Evolutionary conservation across 1,140 invertebrate genomes (phyloP).

Genomic region (Rhizoglyphus robini): DNA sequence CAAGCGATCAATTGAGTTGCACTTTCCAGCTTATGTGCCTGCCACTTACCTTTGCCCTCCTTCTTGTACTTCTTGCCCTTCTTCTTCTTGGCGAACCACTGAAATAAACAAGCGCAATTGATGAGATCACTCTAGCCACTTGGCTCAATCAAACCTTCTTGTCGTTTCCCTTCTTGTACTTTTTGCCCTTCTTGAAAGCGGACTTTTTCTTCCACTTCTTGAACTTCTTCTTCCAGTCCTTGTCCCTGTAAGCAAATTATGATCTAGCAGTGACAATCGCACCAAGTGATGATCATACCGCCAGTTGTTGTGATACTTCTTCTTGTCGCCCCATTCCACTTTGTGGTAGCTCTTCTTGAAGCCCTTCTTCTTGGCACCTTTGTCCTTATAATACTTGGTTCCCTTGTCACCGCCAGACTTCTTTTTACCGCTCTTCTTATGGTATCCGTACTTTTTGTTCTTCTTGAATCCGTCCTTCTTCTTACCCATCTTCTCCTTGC

Average conservation of each 20-base stretch:
- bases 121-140: not conserved
- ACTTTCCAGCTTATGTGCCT: too few species aligned
- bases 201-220: slow-evolving; percentile 18
- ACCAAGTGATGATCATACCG: not conserved
- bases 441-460: slow-evolving; percentile 12
- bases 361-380: slow-evolving; percentile 19
- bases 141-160: not conserved
- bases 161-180: slow-evolving; percentile 18
- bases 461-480: slow-evolving; percentile 17
- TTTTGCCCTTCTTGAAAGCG: slow-evolving; percentile 19
- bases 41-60: not conserved
- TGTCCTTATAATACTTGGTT: slow-evolving; percentile 7
- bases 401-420: slow-evolving; percentile 17
- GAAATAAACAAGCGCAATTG: not conserved
- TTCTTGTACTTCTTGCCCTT: slow-evolving; percentile 17
- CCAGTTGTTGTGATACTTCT: slow-evolving; percentile 21
- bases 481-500: slow-evolving; percentile 7
- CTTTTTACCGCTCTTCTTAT: slow-evolving; percentile 15
- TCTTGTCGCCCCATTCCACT: slow-evolving; percentile 19
- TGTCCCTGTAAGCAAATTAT: slow-evolving; percentile 6
- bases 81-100: slow-evolving; percentile 17
- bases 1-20: too few species aligned
- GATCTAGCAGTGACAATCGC: not conserved
- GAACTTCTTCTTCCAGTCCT: slow-evolving; percentile 19
- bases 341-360: slow-evolving; percentile 20